Evolutionary conservation across 2,113 vertebrate genomes (phyloP), one percentile per base, ranked within the genome.

Genomic region (Oncorhynchus gorbuscha): DNA sequence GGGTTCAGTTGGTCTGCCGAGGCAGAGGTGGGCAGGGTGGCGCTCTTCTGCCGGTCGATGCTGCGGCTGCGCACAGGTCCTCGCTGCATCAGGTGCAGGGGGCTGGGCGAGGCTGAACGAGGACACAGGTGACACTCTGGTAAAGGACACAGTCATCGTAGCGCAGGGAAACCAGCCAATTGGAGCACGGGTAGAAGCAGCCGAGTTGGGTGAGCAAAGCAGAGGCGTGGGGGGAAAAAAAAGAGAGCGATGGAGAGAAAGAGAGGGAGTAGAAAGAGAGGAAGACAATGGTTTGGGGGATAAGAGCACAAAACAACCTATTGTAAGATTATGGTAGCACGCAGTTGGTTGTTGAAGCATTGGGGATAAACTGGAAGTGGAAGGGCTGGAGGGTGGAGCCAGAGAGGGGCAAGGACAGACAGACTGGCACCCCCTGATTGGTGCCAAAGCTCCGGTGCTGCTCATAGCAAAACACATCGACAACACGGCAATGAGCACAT

Each of bases 41-140:
- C 80, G 59, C 88, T 85, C 88, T 96, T 98, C 88, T 95, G 89
- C 12, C 96, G 93, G 81, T 97, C 95, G 18, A 92, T 95, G 87
- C 95, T 97, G 74, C 91, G 94, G 85, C 94, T 97, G 72, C 94
- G 94, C 82, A 95, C 55, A 0, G 97, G 95, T 82, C 93, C 90
- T 59, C 90, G 94, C 1, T 91, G 71, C 69, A 79, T 62, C 24
- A 90, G 92, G 51, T 89, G 84, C 86, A 91, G 75, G 65, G 91
- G 86, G 61, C 90, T 95, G 92, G 92, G 92, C 65, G 94, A 93
- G 93, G 94, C 93, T 97, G 94, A 96, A 94, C 92, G 90, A 96
- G 94, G 93, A 96, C 94, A 97, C 91, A 96, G 91, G 92, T 96
- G 92, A 97, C 90, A 96, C 92, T 94, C 93, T 95, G 90, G 92